Base-by-base conservation (phyloP, 2,113 vertebrate species). In the Tychaedon coryphoeus region DNA sequence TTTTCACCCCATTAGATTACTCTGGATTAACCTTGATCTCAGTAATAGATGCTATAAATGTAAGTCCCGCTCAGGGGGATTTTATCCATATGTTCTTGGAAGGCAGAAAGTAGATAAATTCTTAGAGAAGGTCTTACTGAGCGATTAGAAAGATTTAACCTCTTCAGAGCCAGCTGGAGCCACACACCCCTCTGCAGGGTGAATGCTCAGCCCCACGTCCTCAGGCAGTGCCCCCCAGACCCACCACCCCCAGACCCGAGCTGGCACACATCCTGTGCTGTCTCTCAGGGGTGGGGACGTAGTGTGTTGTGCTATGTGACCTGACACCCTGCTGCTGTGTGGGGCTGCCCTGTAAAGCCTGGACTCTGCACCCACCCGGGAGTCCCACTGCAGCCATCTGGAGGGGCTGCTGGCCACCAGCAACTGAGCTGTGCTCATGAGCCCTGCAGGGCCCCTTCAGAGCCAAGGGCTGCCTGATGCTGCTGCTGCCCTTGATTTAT, bases 21-120 rank as follows among this genome's bases (percentile, higher is more conserved):
- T 96, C 93, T 96, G 97, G 96, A 96, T 96, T 97, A 96, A 96
- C 95, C 96, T 96, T 95, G 95, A 96, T 97, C 95, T 96, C 92
- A 94, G 97, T 96, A 96, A 95, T 96, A 96, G 97, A 97, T 93
- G 95, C 89, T 97, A 85, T 97, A 95, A 97, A 93, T 93, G 93
- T 92, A 95, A 97, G 95, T 94, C 96, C 93, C 4, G 82, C 96
- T 95, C 95, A 91, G 94, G 92, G 94, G 97, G 94, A 96, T 97
- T 97, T 94, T 74, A 84, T 91, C 97, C 97, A 95, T 96, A 96
- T 97, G 97, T 96, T 97, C 96, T 91, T 96, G 86, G 97, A 96
- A 93, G 95, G 95, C 95, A 93, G 93, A 90, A 89, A 93, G 95
- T 92, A 97, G 94, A 96, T 96, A 94, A 96, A 95, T 96, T 95